Percentiles rank a stretch among this genome's conserved stretches.
phyloP scores from a whole-genome alignment of 92 coral and sea anemone species.

The Palythoa heliodiscus region DNA sequence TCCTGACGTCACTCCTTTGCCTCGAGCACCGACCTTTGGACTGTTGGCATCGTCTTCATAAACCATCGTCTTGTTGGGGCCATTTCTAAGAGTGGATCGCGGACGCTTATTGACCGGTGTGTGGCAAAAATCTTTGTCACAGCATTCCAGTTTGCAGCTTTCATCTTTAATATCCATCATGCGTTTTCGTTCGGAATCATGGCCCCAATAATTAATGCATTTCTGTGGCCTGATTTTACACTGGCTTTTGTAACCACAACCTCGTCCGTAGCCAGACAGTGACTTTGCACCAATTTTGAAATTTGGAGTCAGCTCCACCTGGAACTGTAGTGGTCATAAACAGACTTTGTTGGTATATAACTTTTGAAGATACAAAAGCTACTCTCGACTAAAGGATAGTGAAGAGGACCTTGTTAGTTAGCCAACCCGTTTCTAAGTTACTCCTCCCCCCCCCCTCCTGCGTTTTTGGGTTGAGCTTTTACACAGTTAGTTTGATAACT shows the following conservation, averaged over 20 bases:
- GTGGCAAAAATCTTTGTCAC: conserved; percentile 32
- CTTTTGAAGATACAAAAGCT: background rate
- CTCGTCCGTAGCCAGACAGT: conserved; percentile 19
- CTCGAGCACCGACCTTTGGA: conserved; percentile 20
- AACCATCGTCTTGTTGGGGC: background rate
- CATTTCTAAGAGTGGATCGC: background rate
- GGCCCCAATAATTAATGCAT: conserved; percentile 20
- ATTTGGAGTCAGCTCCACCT: conserved; percentile 10
- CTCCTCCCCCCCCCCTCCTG: no score
- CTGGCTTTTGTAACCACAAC: conserved; percentile 22
- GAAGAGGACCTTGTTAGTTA: no score
- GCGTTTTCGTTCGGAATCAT: background rate
- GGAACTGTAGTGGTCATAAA: background rate
- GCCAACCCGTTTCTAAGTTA: no score
- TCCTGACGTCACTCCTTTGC: background rate
- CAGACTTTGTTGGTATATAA: background rate
- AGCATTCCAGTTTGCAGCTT: conserved; percentile 31
- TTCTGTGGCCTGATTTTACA: background rate
- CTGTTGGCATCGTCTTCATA: background rate
- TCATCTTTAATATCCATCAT: conserved; percentile 2
- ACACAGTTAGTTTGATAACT: no score
- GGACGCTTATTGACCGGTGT: conserved; percentile 30
- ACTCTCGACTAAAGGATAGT: no score
- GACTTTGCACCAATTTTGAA: background rate
- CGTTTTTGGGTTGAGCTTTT: no score